A percentile compares a stretch with the other conserved stretches of the same genome.
phyloP scores from a whole-genome alignment of 2,797 vertebrate genomes.

The Neosilurus mollespiculum region DNA sequence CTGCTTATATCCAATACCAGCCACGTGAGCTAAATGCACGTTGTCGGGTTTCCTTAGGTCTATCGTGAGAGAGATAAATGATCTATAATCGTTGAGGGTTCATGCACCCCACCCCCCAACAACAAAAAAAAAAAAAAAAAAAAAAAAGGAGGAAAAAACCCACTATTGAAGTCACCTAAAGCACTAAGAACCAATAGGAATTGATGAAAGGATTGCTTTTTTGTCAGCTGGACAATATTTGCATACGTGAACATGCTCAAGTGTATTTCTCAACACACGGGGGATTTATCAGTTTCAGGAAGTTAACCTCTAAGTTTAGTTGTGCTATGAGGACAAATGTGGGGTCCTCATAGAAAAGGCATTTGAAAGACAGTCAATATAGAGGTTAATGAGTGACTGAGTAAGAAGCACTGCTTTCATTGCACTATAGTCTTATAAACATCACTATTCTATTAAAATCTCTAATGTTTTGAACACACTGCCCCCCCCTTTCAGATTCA shows the following conservation, averaged over 20 bases:
- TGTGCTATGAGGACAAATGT: constrained; percentile 44
- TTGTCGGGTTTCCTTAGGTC: constrained; percentile 15
- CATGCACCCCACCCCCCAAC: no score
- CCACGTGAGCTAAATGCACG: constrained; percentile 24
- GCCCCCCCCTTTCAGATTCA: not conserved
- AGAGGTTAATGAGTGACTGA: constrained; percentile 17
- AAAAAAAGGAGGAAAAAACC: not conserved
- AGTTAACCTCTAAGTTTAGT: constrained; percentile 18
- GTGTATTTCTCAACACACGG: constrained; percentile 25
- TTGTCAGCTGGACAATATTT: constrained; percentile 48
- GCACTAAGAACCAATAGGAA: constrained; percentile 39
- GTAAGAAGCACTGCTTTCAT: constrained; percentile 11
- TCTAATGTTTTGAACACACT: not conserved
- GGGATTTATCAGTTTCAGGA: not conserved
- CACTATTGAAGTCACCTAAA: constrained; percentile 32
- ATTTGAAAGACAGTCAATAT: constrained; percentile 19
- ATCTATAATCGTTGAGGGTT: not conserved
- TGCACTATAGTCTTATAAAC: constrained; percentile 12
- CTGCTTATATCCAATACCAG: constrained; percentile 39
- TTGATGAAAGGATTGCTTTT: constrained; percentile 47
- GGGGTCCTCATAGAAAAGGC: constrained; percentile 26
- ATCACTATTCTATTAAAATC: constrained; percentile 3
- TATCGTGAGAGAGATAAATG: not conserved
- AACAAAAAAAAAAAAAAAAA: not conserved
- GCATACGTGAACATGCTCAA: constrained; percentile 43